These are phyloP conservation scores for Chlorops oryzae DNA, from an alignment of 1,140 invertebrate species.

Conservation along the genomic window DNA sequence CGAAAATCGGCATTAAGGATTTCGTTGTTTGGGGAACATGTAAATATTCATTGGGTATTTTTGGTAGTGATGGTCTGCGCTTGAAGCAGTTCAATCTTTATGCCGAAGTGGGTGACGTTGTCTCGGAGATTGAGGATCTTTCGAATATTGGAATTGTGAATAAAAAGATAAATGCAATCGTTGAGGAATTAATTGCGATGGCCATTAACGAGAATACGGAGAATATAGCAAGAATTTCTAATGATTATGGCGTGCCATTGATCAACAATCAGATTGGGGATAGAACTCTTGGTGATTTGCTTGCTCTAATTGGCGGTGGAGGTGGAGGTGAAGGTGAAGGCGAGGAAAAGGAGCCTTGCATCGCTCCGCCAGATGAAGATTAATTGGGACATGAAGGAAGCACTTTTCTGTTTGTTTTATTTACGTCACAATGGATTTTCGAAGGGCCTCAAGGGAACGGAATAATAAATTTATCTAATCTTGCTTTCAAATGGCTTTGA, in stretches of 20 bases:
- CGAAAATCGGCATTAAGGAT: constrained; percentile 34
- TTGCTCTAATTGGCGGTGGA: constrained; percentile 26
- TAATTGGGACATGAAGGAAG: too few relatives aligned
- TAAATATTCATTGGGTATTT: constrained; percentile 24
- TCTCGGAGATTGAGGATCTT: constrained; percentile 36
- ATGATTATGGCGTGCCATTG: constrained; percentile 22
- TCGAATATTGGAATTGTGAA: constrained; percentile 35
- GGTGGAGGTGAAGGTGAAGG: neutral
- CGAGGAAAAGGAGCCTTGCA: constrained; percentile 7
- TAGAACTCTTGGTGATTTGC: constrained; percentile 24
- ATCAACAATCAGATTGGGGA: constrained; percentile 11
- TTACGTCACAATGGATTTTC: too few relatives aligned
- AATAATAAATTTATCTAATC: too few relatives aligned
- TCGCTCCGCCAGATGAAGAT: constrained; percentile 6
- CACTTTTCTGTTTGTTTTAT: too few relatives aligned
- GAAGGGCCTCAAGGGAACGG: too few relatives aligned
- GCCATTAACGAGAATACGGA: constrained; percentile 41
- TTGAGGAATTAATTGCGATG: constrained; percentile 38
- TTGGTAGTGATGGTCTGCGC: constrained; percentile 17
- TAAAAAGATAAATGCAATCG: constrained; percentile 33
- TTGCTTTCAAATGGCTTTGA: too few relatives aligned
- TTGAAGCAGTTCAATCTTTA: constrained; percentile 27
- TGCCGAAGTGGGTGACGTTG: constrained; percentile 27
- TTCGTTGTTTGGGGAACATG: constrained; percentile 22
- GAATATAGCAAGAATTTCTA: constrained; percentile 21